Percentiles rank a stretch among this genome's conserved stretches.
phyloP scores from a whole-genome alignment of 2,113 vertebrate species.

The Polyodon spathula region DNA sequence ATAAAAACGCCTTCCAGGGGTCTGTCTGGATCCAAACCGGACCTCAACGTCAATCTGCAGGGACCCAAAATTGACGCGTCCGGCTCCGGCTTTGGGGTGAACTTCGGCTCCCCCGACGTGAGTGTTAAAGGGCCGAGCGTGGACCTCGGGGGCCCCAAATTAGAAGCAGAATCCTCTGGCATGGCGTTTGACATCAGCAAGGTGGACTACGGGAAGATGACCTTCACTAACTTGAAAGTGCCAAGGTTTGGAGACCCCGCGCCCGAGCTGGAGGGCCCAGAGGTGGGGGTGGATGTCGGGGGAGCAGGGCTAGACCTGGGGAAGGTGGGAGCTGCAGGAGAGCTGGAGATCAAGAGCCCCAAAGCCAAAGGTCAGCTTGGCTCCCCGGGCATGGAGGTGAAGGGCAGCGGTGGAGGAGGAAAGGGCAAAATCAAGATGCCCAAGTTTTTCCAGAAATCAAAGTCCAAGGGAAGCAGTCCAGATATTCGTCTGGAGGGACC shows the following conservation, averaged over 20 bases:
- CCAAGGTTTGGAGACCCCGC: slow-evolving; percentile 67
- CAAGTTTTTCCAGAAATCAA: slow-evolving; percentile 79
- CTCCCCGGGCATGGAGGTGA: slow-evolving; percentile 42
- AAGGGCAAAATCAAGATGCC: slow-evolving; percentile 83
- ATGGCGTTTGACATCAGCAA: slow-evolving; percentile 20
- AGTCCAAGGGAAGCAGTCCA: slow-evolving; percentile 59
- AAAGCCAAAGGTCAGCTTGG: slow-evolving; percentile 30
- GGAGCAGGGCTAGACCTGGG: slow-evolving; percentile 37
- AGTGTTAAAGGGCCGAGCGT: not conserved
- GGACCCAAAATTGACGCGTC: slow-evolving; percentile 16
- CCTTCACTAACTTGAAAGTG: slow-evolving; percentile 66
- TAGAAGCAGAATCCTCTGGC: slow-evolving; percentile 24
- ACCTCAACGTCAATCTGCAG: slow-evolving; percentile 27
- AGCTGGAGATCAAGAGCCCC: slow-evolving; percentile 29
- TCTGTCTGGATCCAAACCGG: slow-evolving; percentile 18
- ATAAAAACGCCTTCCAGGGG: not conserved
- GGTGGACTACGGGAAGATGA: slow-evolving; percentile 44
- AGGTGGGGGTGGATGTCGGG: slow-evolving; percentile 37
- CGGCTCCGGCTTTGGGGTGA: slow-evolving; percentile 16
- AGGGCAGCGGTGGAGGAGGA: slow-evolving; percentile 45
- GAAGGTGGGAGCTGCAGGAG: slow-evolving; percentile 24
- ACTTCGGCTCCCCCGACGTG: slow-evolving; percentile 6
- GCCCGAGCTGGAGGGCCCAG: slow-evolving; percentile 45
- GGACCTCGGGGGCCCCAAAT: slow-evolving; percentile 18
- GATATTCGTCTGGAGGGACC: slow-evolving; percentile 40